phyloP scores from a whole-genome alignment of 2,888 invertebrate species.

The Noctua pronuba region DNA sequence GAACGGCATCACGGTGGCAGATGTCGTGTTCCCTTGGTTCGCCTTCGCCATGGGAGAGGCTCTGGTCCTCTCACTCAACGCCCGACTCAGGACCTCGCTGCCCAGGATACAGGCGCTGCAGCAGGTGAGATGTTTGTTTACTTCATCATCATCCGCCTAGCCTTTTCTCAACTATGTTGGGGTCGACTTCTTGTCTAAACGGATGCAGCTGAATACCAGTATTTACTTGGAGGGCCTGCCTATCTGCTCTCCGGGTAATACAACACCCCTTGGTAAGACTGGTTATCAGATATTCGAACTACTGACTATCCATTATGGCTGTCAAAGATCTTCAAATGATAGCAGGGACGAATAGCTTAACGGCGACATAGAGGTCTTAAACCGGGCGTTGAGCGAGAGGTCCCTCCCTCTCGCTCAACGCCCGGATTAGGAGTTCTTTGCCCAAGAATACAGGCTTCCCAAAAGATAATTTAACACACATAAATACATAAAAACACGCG shows the following conservation, averaged over 20 bases:
- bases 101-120: constrained; percentile 87
- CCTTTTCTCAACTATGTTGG: not conserved
- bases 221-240: too few species aligned
- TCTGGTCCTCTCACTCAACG: constrained; percentile 93
- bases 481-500: too few species aligned
- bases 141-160: not conserved
- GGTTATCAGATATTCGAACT: not conserved
- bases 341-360: too few species aligned
- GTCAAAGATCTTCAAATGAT: too few species aligned
- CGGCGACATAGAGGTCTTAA: too few species aligned
- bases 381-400: too few species aligned
- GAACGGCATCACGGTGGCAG: constrained; percentile 96
- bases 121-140: constrained; percentile 75
- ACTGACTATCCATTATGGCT: not conserved
- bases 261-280: not conserved
- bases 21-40: constrained; percentile 97
- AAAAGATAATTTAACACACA: too few species aligned
- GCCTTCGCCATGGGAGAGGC: constrained; percentile 97
- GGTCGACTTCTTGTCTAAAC: not conserved
- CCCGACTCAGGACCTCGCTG: constrained; percentile 92
- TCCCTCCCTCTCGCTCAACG: too few species aligned
- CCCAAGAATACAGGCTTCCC: too few species aligned
- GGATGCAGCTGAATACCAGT: not conserved
- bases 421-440: too few species aligned
- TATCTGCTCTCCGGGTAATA: not conserved